Base-by-base conservation (phyloP, 2,888 invertebrate genomes). In the Nephrotoma flavescens region DNA sequence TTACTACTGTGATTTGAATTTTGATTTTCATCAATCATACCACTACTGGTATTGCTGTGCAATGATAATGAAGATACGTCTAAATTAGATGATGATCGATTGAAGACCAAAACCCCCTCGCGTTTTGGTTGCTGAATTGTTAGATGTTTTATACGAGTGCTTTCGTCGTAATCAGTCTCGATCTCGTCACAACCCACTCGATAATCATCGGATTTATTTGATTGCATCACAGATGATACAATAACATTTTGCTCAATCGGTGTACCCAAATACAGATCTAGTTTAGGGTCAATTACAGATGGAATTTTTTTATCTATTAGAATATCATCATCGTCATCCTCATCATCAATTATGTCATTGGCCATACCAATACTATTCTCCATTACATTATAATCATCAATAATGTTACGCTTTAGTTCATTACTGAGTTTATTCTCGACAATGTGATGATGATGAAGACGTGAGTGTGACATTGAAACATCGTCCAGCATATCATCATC, bases 301-400 rank as follows among this genome's bases (percentile, higher is more conserved):
- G n/a, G 41, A n/a, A n/a, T n/a, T n/a, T 42, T 84, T 42, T 84
- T 42, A 45, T 47, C 83, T 7, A 41, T 41, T 83, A 85, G 12
- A 44, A 42, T 85, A 83, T 41, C 86, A 42, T 41, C 71, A 84
- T 86, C 85, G 31, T 87, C 88, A 87, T 88, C 31, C 31, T 31
- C 87, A 84, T 87, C 88, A 85, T 86, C 84, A 84, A 84, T 71
- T 71, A 71, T 71, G 7, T 71, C 71, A 71, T 71, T 31, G 71
- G 9, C 31, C 19, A 71, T 11, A 9, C 71, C 71, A 31, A 71
- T 71, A 71, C 71, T 71, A 71, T 71, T 71, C 11, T 71, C 71
- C 84, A 84, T 84, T n/a, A 84, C 84, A 42, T 42, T 84, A 84
- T 42, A 84, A 84, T 42, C 42, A 42, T 84, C 42, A 42, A 84